Base-by-base conservation (phyloP, 2,113 vertebrate genomes). In the Gopherus evgoodei region DNA sequence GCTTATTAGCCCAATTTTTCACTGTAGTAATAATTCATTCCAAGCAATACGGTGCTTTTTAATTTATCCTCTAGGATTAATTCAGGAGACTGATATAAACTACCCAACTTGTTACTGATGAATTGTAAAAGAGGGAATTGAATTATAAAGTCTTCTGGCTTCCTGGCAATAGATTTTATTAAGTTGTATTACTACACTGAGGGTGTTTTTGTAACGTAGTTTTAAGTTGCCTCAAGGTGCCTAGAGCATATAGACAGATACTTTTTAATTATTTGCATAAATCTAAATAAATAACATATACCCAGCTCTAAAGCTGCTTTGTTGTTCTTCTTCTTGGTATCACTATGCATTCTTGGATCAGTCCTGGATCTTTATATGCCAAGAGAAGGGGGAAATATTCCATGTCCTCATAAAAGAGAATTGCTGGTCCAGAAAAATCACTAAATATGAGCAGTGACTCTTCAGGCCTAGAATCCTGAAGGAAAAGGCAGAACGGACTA, bases 291-390 rank as follows among this genome's bases (percentile, higher is more conserved):
- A 72, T 87, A 88, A 96, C 90, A 80, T 85, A 54, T 75, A 62
- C 91, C 83, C 56, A 52, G 10, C 50, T 81, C 53, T 87, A 94
- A 44, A 25, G 53, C 14, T 79, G 89, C 52, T 50, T 83, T 52
- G 57, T 90, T 38, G 75, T 90, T 69, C 54, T 87, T 89, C 0
- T 0, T 83, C 17, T 88, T 95, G 59, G 88, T 87, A 91, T 50
- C 44, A 50, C 53, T 87, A n/a, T 50, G 54, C 94, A 42, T 16
- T 85, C 81, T 87, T 93, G 44, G 78, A 84, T 96, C 85, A 88
- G 5, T 38, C 81, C 52, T 92, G 44, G 84, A 25, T 47, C 29
- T 86, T 69, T 8, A 47, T 83, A 88, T 81, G 57, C 57, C 50
- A 88, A 65, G 93, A 87, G 49, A 25, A 91, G 24, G 11, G 72